phyloP scores from a whole-genome alignment of 1,140 invertebrate genomes.

The Sycophila sp. region DNA sequence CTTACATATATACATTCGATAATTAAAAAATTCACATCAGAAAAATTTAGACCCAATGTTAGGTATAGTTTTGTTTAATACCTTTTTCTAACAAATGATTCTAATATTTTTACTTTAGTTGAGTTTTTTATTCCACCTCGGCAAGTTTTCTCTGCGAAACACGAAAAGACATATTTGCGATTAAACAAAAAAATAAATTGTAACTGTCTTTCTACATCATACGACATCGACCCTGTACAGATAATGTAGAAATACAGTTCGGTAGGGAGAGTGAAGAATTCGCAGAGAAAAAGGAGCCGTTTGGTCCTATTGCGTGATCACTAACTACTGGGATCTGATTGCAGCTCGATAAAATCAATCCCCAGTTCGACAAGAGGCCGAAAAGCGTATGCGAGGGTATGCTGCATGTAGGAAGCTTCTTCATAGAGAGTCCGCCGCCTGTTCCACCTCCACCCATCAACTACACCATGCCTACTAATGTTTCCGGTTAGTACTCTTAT shows the following conservation, averaged over 20 bases:
- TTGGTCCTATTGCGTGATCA: no score
- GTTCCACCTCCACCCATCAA: conserved; percentile 72
- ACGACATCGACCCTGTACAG: not conserved
- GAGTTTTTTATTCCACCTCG: not conserved
- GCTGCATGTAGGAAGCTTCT: conserved; percentile 53
- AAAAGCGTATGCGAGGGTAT: conserved; percentile 63
- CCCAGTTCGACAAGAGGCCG: conserved; percentile 53
- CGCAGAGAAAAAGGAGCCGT: conserved; percentile 2
- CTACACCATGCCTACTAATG: conserved; percentile 62
- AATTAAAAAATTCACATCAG: not conserved
- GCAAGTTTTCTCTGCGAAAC: conserved; percentile 6
- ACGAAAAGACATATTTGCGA: no score
- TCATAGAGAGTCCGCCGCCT: conserved; percentile 66
- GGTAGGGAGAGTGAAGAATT: no score
- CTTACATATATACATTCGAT: not conserved
- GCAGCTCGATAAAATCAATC: conserved; percentile 59
- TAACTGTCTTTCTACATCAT: not conserved
- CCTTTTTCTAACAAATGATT: conserved; percentile 12
- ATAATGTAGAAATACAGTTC: not conserved
- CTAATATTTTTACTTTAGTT: not conserved
- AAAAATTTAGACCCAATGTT: conserved; percentile 19
- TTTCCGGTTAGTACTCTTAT: conserved; percentile 62
- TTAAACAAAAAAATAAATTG: not conserved
- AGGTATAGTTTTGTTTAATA: conserved; percentile 10
- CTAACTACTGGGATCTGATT: no score